Base-by-base conservation (phyloP, 1,140 invertebrate genomes). In the Sitophilus oryzae region DNA sequence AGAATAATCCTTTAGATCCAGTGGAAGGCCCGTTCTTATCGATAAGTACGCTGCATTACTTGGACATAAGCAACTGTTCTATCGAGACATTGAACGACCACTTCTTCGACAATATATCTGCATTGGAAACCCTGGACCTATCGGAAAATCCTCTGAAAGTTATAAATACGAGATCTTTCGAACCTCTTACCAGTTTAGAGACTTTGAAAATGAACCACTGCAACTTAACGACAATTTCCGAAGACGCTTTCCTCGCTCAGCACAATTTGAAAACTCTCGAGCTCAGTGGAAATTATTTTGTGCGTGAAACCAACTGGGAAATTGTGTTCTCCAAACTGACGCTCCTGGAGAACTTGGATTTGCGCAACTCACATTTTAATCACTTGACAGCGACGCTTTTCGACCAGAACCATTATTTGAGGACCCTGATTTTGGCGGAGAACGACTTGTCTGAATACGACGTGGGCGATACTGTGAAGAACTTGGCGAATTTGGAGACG, bases 91-190 rank as follows among this genome's bases (percentile, higher is more conserved):
- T 86, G 44, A 81, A 80, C 58, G 62, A 75, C 8, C 72, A 78
- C 38, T 87, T 87, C 66, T 86, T 87, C 67, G 73, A 77, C 51
- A 83, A 85, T 57, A 76, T 82, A 16, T 81, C 80, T 0, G 75
- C 82, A 16, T 66, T 87, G 23, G 82, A 78, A 22, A 83, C 78
- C 16, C 71, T 86, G 1, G 82, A 86, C 65, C 67, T 87, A 5
- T 86, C 84, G n/a, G 71, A 79, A 40, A 87, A 87, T 70, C 82
- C 83, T 3, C 69, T 87, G 0, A 68, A 70, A 36, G 70, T 65
- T 6, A 73, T 86, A 41, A 75, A 79, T 18, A 71, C 75, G 1
- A 77, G 75, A 21, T 75, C 81, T 2, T 82, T 86, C 58, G 78
- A 82, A 64, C 77, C 79, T 19, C 67, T 86, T 30, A 78, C 74